These are phyloP conservation scores for Phenganax subtilis DNA, from an alignment of 92 coral and sea anemone genomes.

Conservation along the genomic window DNA sequence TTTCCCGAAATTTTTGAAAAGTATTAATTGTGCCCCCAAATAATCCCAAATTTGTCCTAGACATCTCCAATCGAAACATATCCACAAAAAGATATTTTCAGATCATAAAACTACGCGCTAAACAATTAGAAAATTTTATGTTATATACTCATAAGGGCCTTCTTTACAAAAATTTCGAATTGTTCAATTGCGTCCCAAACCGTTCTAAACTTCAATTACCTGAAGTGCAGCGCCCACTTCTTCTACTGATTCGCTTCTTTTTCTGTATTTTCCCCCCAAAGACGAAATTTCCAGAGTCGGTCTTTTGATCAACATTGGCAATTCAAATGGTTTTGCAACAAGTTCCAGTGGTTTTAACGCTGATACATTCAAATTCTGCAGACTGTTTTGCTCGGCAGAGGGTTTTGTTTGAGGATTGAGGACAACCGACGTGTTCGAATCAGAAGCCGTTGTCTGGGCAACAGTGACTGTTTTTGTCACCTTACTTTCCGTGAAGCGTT, in stretches of 20 bases:
- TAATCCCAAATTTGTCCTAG: no score
- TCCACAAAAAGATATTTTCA: no score
- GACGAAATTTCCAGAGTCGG: not conserved
- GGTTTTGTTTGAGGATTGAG: not conserved
- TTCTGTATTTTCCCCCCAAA: not conserved
- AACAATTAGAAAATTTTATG: no score
- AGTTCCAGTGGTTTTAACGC: not conserved
- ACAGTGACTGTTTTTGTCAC: not conserved
- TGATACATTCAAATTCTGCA: not conserved
- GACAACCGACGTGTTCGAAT: not conserved
- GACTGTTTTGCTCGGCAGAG: not conserved
- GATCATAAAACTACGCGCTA: no score
- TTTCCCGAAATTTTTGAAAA: no score
- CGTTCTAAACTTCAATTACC: not conserved
- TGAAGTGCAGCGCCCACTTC: not conserved
- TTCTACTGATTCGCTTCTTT: constrained; percentile 3
- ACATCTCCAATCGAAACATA: no score
- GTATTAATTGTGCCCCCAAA: no score
- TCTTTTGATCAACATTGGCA: not conserved
- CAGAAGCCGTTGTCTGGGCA: not conserved
- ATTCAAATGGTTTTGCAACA: not conserved
- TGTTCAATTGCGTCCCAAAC: no score
- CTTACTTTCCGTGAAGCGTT: not conserved
- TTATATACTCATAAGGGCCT: no score
- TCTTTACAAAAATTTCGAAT: no score